A percentile compares a stretch with the other conserved stretches of the same genome.
Evolutionary conservation across 2,113 vertebrate genomes (phyloP).

Genomic region (Oostethus manadensis): DNA sequence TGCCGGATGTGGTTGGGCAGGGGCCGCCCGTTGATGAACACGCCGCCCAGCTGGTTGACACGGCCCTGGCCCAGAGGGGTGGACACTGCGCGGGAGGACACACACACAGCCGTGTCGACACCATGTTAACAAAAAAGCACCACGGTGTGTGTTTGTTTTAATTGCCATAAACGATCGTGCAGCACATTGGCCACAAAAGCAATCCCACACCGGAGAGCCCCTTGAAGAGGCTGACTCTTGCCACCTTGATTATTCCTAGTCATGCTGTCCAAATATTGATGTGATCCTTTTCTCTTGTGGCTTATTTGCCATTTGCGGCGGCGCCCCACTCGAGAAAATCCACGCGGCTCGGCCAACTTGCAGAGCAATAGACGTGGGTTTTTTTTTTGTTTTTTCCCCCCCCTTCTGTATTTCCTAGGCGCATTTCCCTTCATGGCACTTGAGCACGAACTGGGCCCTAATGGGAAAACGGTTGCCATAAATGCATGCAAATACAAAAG

Average conservation of each 20-base stretch:
- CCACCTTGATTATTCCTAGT: constrained; percentile 94
- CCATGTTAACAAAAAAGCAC: neutral
- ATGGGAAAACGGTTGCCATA: constrained; percentile 61
- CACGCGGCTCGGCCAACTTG: constrained; percentile 76
- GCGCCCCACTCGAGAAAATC: constrained; percentile 84
- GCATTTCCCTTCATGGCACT: constrained; percentile 71
- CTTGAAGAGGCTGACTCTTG: constrained; percentile 77
- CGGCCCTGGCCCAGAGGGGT: constrained; percentile 97
- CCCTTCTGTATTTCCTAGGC: constrained; percentile 71
- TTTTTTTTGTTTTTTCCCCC: no score
- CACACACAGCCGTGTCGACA: constrained; percentile 14
- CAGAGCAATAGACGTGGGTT: constrained; percentile 38
- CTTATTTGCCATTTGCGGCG: constrained; percentile 79
- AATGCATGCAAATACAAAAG: constrained; percentile 67
- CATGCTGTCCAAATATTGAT: constrained; percentile 99
- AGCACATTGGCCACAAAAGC: constrained; percentile 12
- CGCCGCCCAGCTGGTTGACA: constrained; percentile 96
- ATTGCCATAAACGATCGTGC: neutral
- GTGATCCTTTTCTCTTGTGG: constrained; percentile 90
- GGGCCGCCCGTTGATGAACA: constrained; percentile 97
- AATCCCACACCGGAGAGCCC: constrained; percentile 85
- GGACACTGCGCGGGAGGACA: constrained; percentile 78
- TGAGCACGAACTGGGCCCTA: constrained; percentile 77
- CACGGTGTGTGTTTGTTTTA: no score
- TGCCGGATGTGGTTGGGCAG: constrained; percentile 97